Evolutionary conservation across 2,797 vertebrate genomes (phyloP).

Genomic region (Amphiprion clarkii): DNA sequence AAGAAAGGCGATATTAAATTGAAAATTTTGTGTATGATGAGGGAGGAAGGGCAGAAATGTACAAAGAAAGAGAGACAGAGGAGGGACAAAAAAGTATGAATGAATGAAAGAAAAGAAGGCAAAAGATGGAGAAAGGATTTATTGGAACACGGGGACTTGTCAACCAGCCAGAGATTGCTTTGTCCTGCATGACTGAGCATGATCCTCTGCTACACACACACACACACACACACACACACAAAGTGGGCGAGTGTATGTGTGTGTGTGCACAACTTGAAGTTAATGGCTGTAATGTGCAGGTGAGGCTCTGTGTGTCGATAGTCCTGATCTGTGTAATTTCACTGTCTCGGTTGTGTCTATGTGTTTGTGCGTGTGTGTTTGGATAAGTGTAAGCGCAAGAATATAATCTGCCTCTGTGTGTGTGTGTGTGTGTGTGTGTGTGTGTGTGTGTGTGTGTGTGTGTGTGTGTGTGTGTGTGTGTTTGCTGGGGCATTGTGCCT

Average conservation of each 20-base stretch:
- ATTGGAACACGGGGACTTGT: constrained; percentile 68
- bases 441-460: constrained; percentile 47
- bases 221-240: constrained; percentile 16
- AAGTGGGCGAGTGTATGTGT: background rate
- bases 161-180: constrained; percentile 71
- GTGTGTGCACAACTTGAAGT: constrained; percentile 19
- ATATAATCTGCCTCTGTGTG: constrained; percentile 28
- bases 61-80: background rate
- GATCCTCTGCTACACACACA: constrained; percentile 29
- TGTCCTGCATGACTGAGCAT: constrained; percentile 72
- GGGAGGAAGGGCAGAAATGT: background rate
- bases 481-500: constrained; percentile 45
- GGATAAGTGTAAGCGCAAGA: background rate
- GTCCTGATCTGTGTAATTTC: constrained; percentile 22
- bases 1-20: no score
- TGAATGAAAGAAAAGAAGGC: constrained; percentile 5
- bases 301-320: constrained; percentile 35
- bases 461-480: constrained; percentile 42
- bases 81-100: background rate
- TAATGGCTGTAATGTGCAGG: constrained; percentile 48
- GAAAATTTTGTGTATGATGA: background rate
- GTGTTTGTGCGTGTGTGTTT: constrained; percentile 9
- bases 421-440: constrained; percentile 40
- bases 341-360: constrained; percentile 8
- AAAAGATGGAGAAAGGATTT: constrained; percentile 58